Evolutionary conservation across 2,888 invertebrate species (phyloP).

Genomic region (Andricus curvator): DNA sequence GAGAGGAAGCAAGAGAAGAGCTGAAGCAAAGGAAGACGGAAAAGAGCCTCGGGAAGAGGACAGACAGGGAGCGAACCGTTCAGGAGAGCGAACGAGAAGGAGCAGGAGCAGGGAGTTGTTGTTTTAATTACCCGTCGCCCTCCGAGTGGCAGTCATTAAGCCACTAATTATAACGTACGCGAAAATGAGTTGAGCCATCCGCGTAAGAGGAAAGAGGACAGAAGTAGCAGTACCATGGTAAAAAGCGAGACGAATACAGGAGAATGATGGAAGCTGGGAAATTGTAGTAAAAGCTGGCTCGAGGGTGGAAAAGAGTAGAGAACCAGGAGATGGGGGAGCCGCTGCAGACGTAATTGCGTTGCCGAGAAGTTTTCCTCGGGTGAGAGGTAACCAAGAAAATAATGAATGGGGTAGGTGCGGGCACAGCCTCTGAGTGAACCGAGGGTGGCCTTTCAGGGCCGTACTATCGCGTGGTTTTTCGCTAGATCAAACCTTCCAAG

Average conservation of each 20-base stretch:
- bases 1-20: slow-evolving; percentile 43
- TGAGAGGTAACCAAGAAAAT: slow-evolving; percentile 76
- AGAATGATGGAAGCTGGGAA: slow-evolving; percentile 45
- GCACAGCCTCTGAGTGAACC: slow-evolving; percentile 43
- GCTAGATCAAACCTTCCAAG: slow-evolving; percentile 44
- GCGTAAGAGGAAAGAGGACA: slow-evolving; percentile 48
- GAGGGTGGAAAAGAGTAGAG: slow-evolving; percentile 52
- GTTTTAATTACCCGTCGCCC: slow-evolving; percentile 77
- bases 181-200: slow-evolving; percentile 72
- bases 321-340: slow-evolving; percentile 55
- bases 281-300: slow-evolving; percentile 58
- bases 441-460: slow-evolving; percentile 48
- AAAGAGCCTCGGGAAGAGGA: slow-evolving; percentile 25
- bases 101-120: slow-evolving; percentile 66
- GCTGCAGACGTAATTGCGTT: slow-evolving; percentile 75
- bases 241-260: slow-evolving; percentile 36
- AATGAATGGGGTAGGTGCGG: slow-evolving; percentile 72
- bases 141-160: slow-evolving; percentile 75
- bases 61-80: slow-evolving; percentile 28
- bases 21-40: slow-evolving; percentile 39
- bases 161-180: slow-evolving; percentile 77
- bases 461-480: slow-evolving; percentile 35
- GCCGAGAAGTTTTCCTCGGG: slow-evolving; percentile 75
- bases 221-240: slow-evolving; percentile 36
- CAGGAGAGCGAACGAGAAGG: slow-evolving; percentile 46